Evolutionary conservation across 2,888 invertebrate species (phyloP), one percentile per base, ranked within the genome.

Genomic region (Napeogenes sylphis): DNA sequence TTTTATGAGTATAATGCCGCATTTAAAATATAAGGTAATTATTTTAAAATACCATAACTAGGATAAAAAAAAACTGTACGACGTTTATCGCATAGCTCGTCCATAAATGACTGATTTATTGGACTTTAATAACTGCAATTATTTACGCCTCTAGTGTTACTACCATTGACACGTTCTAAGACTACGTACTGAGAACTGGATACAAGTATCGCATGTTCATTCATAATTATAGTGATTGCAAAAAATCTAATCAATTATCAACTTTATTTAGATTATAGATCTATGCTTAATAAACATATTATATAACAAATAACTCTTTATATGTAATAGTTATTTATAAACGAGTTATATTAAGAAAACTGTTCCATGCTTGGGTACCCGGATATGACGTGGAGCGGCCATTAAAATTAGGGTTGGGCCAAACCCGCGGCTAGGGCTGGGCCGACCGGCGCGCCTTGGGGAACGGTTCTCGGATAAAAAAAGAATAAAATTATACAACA

Each of bases 341-440:
- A 21, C 45, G 12, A 38, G 12, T 46, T 12, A 38, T 57, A 32
- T 62, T 46, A 58, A 67, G 59, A 65, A 68, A 63, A 67, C 70
- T 73, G 75, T 78, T 84, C 87, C 84, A 87, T 78, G 82, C 79
- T 85, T 77, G 73, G 75, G 74, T 80, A 84, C 74, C 87, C 87
- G 88, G 89, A 90, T 87, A 83, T 88, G 82, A 78, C 78, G 79
- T 76, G 75, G 73, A 85, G 90, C 90, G 86, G 91, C 91, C 91
- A 91, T 91, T 90, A 90, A 90, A 90, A 88, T 90, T 90, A 90
- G 90, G 91, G 91, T 85, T 90, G 91, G 90, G 90, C 89, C 81
- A 83, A 80, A 76, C 82, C 79, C 42, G 79, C 76, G 83, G 79
- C 85, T 87, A 87, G 88, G 88, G 90, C 82, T 82, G 86, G 87